phyloP scores from a whole-genome alignment of 1,140 invertebrate species.

The Bicyclus anynana region DNA sequence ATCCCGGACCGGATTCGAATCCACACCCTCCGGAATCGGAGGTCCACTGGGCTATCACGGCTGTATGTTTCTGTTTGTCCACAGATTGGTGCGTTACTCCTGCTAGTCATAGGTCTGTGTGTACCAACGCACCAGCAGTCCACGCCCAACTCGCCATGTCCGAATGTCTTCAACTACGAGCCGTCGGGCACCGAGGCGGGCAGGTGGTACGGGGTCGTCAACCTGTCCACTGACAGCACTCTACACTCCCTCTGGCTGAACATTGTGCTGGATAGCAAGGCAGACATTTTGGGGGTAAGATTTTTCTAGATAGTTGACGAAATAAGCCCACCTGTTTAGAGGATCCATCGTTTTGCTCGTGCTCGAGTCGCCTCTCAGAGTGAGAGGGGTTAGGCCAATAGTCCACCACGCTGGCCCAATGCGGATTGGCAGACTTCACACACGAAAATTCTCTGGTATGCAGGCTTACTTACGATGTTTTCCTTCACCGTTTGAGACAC shows the following conservation, averaged over 20 bases:
- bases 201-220: conserved; percentile 63
- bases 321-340: too few species aligned
- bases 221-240: conserved; percentile 62
- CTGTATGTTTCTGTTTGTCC: not conserved
- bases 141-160: conserved; percentile 60
- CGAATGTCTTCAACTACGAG: conserved; percentile 69
- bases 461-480: too few species aligned
- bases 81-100: conserved; percentile 37
- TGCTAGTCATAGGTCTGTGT: conserved; percentile 35
- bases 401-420: too few species aligned
- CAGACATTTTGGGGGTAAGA: conserved; percentile 66
- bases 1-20: too few species aligned
- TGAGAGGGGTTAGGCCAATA: too few species aligned
- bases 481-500: too few species aligned
- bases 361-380: too few species aligned
- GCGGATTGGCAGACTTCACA: too few species aligned
- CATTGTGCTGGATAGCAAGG: conserved; percentile 63
- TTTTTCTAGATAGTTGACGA: too few species aligned
- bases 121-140: conserved; percentile 33
- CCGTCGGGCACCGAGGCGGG: conserved; percentile 51
- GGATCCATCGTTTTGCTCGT: too few species aligned
- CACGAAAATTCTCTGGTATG: too few species aligned
- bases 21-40: too few species aligned
- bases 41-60: not conserved
- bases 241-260: conserved; percentile 70